phyloP scores from a whole-genome alignment of 2,113 vertebrate genomes.

The Fulica atra region DNA sequence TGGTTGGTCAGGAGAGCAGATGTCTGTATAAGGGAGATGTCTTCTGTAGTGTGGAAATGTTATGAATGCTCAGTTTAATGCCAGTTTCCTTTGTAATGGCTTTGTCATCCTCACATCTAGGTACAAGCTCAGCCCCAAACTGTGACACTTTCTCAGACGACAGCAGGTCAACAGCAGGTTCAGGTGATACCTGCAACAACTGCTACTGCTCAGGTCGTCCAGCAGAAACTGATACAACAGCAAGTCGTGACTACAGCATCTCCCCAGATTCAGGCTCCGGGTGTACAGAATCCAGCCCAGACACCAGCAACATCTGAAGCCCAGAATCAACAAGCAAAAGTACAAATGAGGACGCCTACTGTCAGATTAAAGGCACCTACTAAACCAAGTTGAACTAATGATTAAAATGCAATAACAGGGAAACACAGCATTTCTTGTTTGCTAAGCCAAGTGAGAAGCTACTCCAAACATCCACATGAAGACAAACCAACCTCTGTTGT shows the following conservation, averaged over 20 bases:
- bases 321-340: slow-evolving; percentile 75
- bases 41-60: background rate
- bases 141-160: slow-evolving; percentile 82
- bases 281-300: slow-evolving; percentile 84
- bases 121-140: slow-evolving; percentile 84
- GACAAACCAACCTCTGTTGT: background rate
- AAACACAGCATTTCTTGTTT: background rate
- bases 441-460: slow-evolving; percentile 26
- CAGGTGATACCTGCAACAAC: slow-evolving; percentile 86
- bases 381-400: slow-evolving; percentile 76
- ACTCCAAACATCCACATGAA: slow-evolving; percentile 7
- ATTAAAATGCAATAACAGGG: background rate
- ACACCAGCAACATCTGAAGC: slow-evolving; percentile 69
- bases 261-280: slow-evolving; percentile 83
- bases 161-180: slow-evolving; percentile 80
- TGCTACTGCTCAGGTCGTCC: slow-evolving; percentile 81
- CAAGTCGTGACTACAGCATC: slow-evolving; percentile 82
- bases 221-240: slow-evolving; percentile 89
- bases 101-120: slow-evolving; percentile 45
- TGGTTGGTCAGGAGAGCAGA: background rate
- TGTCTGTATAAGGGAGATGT: background rate
- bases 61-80: background rate
- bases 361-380: slow-evolving; percentile 84
- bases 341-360: slow-evolving; percentile 78
- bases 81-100: background rate